phyloP scores from a whole-genome alignment of 2,797 vertebrate genomes.

The Lacerta viridis region DNA sequence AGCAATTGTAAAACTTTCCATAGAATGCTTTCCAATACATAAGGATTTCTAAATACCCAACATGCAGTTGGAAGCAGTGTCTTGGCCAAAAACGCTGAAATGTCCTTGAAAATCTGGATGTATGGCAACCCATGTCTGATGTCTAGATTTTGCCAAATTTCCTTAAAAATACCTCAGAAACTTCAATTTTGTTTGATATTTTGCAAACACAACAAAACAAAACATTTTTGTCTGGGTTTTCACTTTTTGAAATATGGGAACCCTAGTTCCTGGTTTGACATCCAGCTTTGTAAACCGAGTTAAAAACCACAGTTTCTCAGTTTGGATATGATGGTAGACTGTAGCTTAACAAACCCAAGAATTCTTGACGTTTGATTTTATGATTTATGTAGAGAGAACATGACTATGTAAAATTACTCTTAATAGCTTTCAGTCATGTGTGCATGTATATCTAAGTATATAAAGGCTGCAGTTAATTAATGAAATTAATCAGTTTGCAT shows the following conservation, averaged over 20 bases:
- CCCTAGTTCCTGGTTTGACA: not conserved
- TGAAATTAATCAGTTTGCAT: too few relatives aligned
- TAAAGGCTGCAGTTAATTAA: too few relatives aligned
- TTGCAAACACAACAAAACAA: too few relatives aligned
- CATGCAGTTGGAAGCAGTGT: too few relatives aligned
- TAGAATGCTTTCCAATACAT: not conserved
- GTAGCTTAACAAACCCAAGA: not conserved
- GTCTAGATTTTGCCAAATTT: too few relatives aligned
- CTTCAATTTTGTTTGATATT: too few relatives aligned
- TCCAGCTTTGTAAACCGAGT: not conserved
- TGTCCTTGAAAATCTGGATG: too few relatives aligned
- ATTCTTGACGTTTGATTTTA: not conserved
- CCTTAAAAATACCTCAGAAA: too few relatives aligned
- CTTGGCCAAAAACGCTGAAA: too few relatives aligned
- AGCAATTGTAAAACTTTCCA: not conserved
- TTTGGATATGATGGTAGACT: not conserved
- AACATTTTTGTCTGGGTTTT: too few relatives aligned
- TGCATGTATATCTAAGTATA: not conserved
- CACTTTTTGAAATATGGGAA: not conserved
- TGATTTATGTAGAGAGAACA: not conserved
- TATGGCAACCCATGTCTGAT: too few relatives aligned
- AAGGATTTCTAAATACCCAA: too few relatives aligned
- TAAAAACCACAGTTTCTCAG: not conserved
- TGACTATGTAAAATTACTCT: not conserved
- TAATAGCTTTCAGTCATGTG: not conserved